Base-by-base conservation (phyloP, 2,888 invertebrate genomes). In the Ctena decussata region DNA sequence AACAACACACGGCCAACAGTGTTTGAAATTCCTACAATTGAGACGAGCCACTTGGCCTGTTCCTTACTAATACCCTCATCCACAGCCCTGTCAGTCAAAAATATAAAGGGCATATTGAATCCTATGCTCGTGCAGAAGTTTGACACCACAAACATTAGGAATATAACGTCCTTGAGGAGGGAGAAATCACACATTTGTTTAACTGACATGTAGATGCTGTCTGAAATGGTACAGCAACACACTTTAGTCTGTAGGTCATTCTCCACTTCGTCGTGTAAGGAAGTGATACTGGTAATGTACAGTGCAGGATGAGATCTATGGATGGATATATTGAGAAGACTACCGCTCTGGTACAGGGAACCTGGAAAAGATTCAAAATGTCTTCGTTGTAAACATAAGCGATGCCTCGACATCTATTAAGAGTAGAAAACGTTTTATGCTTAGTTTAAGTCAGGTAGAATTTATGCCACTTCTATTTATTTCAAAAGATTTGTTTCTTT, bases 41-140 rank as follows among this genome's bases (percentile, higher is more conserved):
- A 97, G 27, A 99, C 97, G 81, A 99, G 96, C 94, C 97, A 97
- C 21, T 97, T 96, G 0, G 97, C 97, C 0, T 91, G 70, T 46
- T 93, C 96, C 95, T 0, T 90, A 74, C 70, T 87, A 57, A 89
- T 93, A 57, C 91, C 95, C 15, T 84, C 93, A 92, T 93, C 91
- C 3, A 90, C 82, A 0, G 98, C 98, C 89, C 98, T 92, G 89
- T 96, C 96, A 32, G 98, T 98, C 78, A 98, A 96, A 93, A 97
- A 99, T 96, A 98, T 97, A 95, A 98, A 99, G 0, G 99, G 99
- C 32, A 99, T 98, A 95, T 99, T 99, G 96, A 99, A 99, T 6
- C 95, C 96, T 96, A 98, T 97, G 97, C 99, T 98, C 0, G 99
- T 99, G 87, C 99, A 97, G 93, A 98, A 98, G 37, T 99, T 99